Evolutionary conservation across 2,888 invertebrate genomes (phyloP), one percentile per base, ranked within the genome.

Genomic region (Cremastinae sp.): DNA sequence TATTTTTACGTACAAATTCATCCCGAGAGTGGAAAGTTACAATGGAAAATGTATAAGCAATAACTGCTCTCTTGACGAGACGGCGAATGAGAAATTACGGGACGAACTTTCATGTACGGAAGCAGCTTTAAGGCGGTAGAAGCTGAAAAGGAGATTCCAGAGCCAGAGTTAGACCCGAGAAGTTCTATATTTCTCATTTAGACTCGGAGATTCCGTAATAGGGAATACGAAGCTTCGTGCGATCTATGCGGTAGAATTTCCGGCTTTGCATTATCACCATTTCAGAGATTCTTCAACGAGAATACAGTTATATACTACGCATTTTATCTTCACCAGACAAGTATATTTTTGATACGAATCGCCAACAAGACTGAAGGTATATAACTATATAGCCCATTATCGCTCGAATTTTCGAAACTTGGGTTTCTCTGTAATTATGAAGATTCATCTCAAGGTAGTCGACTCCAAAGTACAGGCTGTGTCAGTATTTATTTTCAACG

Each of bases 401-500:
- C 61, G 68, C 47, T 43, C 28, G 43, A 69, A 78, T 28, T 28
- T 49, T 69, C 53, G 64, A 22, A 58, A 59, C 47, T 65, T 47
- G 68, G 45, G 71, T 62, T 62, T 56, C 59, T 79, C 66, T 62
- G 76, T 74, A 76, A 79, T 79, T 79, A 78, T 74, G 62, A 66
- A 68, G 69, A 78, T 75, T 78, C 78, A 79, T 74, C 70, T 68
- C n/a, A n/a, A n/a, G n/a, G n/a, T n/a, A n/a, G n/a, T n/a, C 51
- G 58, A 28, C 2, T 5, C 28, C 28, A 5, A 3, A 28, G 5
- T 28, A n/a, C 28, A 28, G 28, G 28, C 2, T 5, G 28, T 28
- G n/a, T n/a, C n/a, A n/a, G n/a, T n/a, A n/a, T n/a, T n/a, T n/a
- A n/a, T n/a, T n/a, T n/a, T n/a, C n/a, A n/a, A n/a, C n/a, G n/a